Base-by-base conservation (phyloP, 2,797 vertebrate species). In the Sebastes hubbsi region DNA sequence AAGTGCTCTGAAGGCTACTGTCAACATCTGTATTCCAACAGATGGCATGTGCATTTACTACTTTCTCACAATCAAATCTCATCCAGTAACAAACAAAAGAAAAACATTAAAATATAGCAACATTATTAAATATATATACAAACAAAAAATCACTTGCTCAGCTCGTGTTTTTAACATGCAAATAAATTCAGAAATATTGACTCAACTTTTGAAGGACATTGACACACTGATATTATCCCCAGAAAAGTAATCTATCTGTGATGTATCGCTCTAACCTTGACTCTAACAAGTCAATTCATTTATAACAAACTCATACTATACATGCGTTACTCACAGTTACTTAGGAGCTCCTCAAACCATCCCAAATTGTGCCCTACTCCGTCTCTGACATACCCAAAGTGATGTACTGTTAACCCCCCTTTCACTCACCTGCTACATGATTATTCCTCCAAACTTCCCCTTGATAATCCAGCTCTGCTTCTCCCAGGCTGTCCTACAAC, bases 401-500 rank as follows among this genome's bases (percentile, higher is more conserved):
- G 10, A 71, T 81, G n/a, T 65, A 59, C 59, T 73, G 54, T 63
- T 68, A 64, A 72, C 56, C 14, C 16, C 55, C 8, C 9, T 42
- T 56, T 63, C 4, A 58, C 2, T 58, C 29, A 66, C 62, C 69
- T 72, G 60, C 29, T 70, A 66, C 32, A 62, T 72, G 9, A 60
- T 61, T 72, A 60, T 66, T 67, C 13, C 56, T 78, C 54, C 24
- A 59, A 25, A 64, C 2, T 1, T 66, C 3, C 30, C 54, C 30
- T 38, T 70, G 58, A 61, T 76, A 72, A 42, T 59, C 24, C 71
- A 62, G 49, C 27, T 22, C 38, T 63, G 30, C 46, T 54, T 16
- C n/a, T 65, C n/a, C 11, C 16, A 66, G 36, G 46, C 65, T 82
- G 77, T 73, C 42, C 74, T 75, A 16, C 56, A 85, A 81, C 80